Percentiles rank a stretch among this genome's conserved stretches.
Conservation (phyloP, 2,797 vertebrate genomes). For the Gymnothorax reevesii region DNA sequence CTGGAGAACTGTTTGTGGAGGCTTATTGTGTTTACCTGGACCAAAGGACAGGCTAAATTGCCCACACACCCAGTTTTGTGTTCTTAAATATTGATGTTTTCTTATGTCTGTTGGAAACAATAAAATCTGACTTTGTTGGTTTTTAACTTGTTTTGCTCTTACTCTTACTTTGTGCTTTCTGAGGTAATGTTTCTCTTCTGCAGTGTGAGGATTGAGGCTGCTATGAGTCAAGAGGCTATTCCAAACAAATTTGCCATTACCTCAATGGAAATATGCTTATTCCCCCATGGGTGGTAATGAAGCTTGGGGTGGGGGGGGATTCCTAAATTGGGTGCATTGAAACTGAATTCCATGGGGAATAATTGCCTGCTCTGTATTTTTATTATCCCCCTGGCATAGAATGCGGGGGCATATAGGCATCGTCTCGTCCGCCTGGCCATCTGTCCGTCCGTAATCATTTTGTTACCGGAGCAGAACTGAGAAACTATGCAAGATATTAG, state of each 20-base stretch:
- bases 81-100: constrained; percentile 18
- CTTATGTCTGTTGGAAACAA: constrained; percentile 19
- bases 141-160: constrained; percentile 23
- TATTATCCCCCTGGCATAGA: no score
- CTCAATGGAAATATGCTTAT: no score
- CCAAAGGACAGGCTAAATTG: neutral
- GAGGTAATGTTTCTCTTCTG: neutral
- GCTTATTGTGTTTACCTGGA: constrained; percentile 6
- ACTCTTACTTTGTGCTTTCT: neutral
- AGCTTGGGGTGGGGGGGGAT: neutral
- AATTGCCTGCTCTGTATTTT: neutral
- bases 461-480: no score
- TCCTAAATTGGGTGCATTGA: neutral
- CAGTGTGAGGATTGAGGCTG: neutral
- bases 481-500: no score
- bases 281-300: neutral
- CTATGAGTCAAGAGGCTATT: neutral
- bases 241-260: neutral
- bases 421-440: no score
- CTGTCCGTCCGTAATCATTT: no score
- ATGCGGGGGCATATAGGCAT: no score
- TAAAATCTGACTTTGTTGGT: constrained; percentile 25
- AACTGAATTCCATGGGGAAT: neutral
- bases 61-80: neutral
- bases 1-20: neutral